Evolutionary conservation across 1,140 invertebrate genomes (phyloP), one percentile per base, ranked within the genome.

Genomic region (Plodia interpunctella): DNA sequence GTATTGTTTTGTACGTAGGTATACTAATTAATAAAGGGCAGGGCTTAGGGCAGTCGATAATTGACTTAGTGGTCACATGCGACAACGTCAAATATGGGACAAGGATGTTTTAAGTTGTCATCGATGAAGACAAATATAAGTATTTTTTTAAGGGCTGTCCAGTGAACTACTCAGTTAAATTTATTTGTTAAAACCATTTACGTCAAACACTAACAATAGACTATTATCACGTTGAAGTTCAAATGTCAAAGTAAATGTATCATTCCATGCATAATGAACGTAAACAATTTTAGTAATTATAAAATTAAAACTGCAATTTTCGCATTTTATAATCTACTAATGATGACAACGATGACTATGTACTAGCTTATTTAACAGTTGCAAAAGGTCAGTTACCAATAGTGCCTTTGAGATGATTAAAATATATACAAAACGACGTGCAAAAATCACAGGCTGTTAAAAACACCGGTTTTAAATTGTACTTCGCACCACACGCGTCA

Each of bases 11-110:
- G 49, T 51, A 11, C 13, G 51, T n/a, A n/a, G n/a, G n/a, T 53
- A 53, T 49, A 10, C 61, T 67, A 57, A 62, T 66, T 54, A 50
- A 57, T 62, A 69, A 65, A 70, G 53, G 15, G 38, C 38, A 10
- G n/a, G n/a, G 38, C n/a, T 44, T 44, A 44, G 38, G 38, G 32
- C 9, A 44, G 38, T n/a, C 38, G 38, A 44, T 44, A 44, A 44
- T 44, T 44, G 13, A 15, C 15, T 44, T 44, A 44, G 38, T 15
- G 5, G 30, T 44, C 5, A 8, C 35, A 28, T 38, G 35, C 35
- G 35, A 8, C 5, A 15, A 44, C 9, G 2, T 3, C 5, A 15
- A n/a, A 44, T 44, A 15, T 15, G 15, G 38, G 38, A n/a, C 38
- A 44, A 44, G 38, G n/a, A 44, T 44, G 13, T 15, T 4, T n/a